Percentiles rank a stretch among this genome's conserved stretches.
phyloP scores from a whole-genome alignment of 2,888 invertebrate species.

The Agrochola litura region DNA sequence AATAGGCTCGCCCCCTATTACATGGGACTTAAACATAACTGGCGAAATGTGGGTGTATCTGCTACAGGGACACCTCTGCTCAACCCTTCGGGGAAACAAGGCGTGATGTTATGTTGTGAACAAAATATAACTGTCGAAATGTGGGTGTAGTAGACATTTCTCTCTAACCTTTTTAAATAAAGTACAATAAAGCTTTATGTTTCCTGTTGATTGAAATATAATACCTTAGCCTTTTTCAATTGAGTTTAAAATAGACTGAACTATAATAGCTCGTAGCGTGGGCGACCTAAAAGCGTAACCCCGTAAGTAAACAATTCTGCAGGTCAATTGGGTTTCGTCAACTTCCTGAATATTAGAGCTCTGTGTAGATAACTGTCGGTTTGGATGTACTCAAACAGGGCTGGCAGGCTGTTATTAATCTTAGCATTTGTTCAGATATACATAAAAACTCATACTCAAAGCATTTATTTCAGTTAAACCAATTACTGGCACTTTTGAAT shows the following conservation, averaged over 20 bases:
- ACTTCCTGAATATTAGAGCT: conserved; percentile 24
- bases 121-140: no score
- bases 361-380: not conserved
- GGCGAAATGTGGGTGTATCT: no score
- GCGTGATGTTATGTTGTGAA: no score
- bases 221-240: not conserved
- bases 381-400: not conserved
- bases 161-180: not conserved
- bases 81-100: no score
- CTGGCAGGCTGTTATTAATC: no score
- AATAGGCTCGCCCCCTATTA: no score
- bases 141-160: not conserved
- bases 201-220: conserved; percentile 13
- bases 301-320: conserved; percentile 39
- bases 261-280: not conserved
- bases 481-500: no score
- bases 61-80: no score
- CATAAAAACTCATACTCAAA: not conserved
- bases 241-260: conserved; percentile 18
- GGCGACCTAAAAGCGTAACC: conserved; percentile 13
- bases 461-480: no score
- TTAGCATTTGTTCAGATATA: not conserved
- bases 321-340: conserved; percentile 27
- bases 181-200: not conserved
- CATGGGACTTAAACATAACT: no score